Conservation (phyloP, 2,888 invertebrate species). For the Drosophila nigricruria region DNA sequence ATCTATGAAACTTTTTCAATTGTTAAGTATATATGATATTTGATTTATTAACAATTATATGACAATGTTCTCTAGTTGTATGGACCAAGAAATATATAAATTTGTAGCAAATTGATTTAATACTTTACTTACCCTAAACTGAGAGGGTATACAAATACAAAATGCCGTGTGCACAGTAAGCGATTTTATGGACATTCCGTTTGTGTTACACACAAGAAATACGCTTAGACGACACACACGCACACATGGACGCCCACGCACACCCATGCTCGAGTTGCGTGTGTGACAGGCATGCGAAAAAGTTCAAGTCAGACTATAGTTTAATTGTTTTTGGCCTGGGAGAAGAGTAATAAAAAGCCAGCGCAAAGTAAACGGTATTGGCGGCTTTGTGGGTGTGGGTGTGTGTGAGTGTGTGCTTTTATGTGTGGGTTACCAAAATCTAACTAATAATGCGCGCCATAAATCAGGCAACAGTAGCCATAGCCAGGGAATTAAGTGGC, state of each 20-base stretch:
- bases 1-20: too few relatives aligned
- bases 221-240: not conserved
- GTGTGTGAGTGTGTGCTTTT: not conserved
- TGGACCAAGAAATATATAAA: not conserved
- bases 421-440: constrained; percentile 22
- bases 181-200: constrained; percentile 48
- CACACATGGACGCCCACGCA: constrained; percentile 4
- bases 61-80: too few relatives aligned
- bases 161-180: constrained; percentile 28
- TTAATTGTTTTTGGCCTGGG: constrained; percentile 66
- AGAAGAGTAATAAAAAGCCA: constrained; percentile 57
- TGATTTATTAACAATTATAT: too few relatives aligned
- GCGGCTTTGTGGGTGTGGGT: not conserved
- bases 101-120: not conserved
- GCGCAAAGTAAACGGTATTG: constrained; percentile 18
- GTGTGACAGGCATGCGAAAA: constrained; percentile 72
- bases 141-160: constrained; percentile 19
- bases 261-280: constrained; percentile 27
- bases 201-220: constrained; percentile 18
- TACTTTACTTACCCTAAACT: not conserved
- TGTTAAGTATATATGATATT: too few relatives aligned
- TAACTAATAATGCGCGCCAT: constrained; percentile 69
- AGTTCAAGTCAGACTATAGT: constrained; percentile 49
- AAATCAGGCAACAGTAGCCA: constrained; percentile 64
- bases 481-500: constrained; percentile 62